Percentiles rank a stretch among this genome's conserved stretches.
These are phyloP conservation scores for Ctenopoma multispine DNA, from an alignment of 2,797 vertebrate genomes.

Conservation along the genomic window DNA sequence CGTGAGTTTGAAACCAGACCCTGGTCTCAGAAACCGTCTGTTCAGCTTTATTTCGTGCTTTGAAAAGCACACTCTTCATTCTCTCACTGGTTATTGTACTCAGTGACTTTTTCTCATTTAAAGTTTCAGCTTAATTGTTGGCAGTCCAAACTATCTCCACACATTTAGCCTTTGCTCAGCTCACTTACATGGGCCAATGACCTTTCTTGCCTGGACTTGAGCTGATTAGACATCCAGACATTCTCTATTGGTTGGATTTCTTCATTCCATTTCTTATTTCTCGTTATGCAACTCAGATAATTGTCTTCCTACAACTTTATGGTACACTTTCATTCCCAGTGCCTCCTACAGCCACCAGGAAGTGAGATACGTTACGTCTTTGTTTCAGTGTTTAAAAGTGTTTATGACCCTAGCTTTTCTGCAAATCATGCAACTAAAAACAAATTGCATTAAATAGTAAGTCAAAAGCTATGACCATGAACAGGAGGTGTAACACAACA, in stretches of 20 bases:
- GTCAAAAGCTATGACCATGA: neutral
- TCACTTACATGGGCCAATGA: conserved; percentile 1
- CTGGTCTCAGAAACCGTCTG: neutral
- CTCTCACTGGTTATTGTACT: neutral
- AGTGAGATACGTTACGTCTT: neutral
- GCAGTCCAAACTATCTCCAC: neutral
- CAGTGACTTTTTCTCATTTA: conserved; percentile 20
- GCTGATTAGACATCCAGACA: neutral
- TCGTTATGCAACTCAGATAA: neutral
- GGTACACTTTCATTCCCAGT: too few relatives aligned
- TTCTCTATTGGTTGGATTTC: neutral
- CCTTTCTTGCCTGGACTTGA: neutral
- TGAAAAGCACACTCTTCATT: neutral
- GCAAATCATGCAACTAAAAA: neutral
- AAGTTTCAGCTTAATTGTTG: conserved; percentile 18
- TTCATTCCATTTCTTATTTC: neutral
- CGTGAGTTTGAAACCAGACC: too few relatives aligned
- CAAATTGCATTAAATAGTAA: neutral
- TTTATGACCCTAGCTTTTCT: neutral
- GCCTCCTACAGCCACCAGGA: neutral
- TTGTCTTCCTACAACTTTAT: neutral
- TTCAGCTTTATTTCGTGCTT: neutral
- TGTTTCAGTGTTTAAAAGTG: neutral
- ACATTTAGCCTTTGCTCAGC: conserved; percentile 1
- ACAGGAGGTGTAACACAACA: neutral